Evolutionary conservation across 2,888 invertebrate species (phyloP), one percentile per base, ranked within the genome.

Genomic region (Eledone cirrhosa): DNA sequence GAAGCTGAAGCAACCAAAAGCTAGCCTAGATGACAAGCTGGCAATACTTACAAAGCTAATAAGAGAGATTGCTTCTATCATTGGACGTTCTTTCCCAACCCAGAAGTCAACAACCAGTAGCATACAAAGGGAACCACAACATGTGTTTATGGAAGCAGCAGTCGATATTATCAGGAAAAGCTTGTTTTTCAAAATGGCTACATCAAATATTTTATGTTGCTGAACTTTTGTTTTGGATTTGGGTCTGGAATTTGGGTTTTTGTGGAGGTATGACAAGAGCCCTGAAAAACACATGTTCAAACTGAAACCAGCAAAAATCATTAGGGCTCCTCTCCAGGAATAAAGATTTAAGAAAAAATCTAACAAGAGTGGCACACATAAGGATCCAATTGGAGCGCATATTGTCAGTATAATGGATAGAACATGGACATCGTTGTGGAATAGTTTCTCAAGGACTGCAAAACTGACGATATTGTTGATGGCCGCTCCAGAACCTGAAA

Each of bases 241-340:
- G 0, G 41, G n/a, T 19, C 31, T 22, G 13, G 72, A n/a, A 13
- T 22, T 41, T 0, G 41, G n/a, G 16, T 33, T 24, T 72, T 31
- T 41, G 7, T 13, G n/a, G 22, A 41, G 14, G 3, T 22, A 19
- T 3, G 72, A 31, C 33, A 72, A 41, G n/a, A 72, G 31, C 14
- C 72, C 72, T 41, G 72, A 31, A 72, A 72, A 72, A 22, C 72
- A 72, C 72, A 72, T 72, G 72, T 72, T 72, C 33, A 72, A 41
- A 22, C 33, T 41, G 8, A 72, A 3, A n/a, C 72, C 72, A 11
- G 33, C n/a, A 5, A 72, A 31, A 72, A 72, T 11, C 31, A 72
- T 72, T 22, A 72, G 19, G 7, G 33, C 41, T 24, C 72, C 72
- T 33, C 72, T 31, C 72, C 72, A 72, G 2, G n/a, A 13, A 11